Conservation (phyloP, 2,888 invertebrate genomes). For the Agapetus fuscipes region DNA sequence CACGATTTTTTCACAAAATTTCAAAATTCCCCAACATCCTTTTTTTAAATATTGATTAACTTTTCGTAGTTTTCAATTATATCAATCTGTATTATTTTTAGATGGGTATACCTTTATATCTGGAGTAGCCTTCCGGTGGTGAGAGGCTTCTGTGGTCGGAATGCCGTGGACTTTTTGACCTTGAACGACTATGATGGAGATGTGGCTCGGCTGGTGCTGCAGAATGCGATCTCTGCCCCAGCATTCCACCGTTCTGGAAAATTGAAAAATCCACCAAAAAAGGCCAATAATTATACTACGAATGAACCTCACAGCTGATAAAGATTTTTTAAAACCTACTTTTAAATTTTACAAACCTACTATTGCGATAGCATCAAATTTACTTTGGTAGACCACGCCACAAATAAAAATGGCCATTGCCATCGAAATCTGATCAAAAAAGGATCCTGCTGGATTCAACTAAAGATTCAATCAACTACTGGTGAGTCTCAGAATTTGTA, state of each 20-base stretch:
- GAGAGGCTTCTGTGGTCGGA: slow-evolving; percentile 67
- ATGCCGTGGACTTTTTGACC: slow-evolving; percentile 67
- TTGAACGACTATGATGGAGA: slow-evolving; percentile 39
- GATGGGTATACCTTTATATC: slow-evolving; percentile 44
- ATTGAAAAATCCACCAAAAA: too few relatives aligned
- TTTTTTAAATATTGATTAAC: neutral
- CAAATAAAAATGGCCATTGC: too few relatives aligned
- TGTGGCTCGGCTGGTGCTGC: slow-evolving; percentile 67
- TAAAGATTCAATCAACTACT: too few relatives aligned
- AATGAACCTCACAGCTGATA: too few relatives aligned
- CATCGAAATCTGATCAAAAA: too few relatives aligned
- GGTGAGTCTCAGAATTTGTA: too few relatives aligned
- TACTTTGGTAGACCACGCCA: too few relatives aligned
- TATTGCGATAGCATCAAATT: too few relatives aligned
- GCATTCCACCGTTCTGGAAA: slow-evolving; percentile 31
- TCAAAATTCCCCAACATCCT: neutral
- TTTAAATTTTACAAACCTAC: too few relatives aligned
- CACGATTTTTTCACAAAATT: too few relatives aligned
- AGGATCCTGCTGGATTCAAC: too few relatives aligned
- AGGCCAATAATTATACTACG: neutral
- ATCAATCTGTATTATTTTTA: neutral
- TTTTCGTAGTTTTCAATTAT: neutral
- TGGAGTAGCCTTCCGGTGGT: slow-evolving; percentile 60
- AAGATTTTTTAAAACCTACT: too few relatives aligned
- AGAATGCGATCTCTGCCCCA: slow-evolving; percentile 71